phyloP scores from a whole-genome alignment of 2,113 vertebrate genomes.

The Chionomys nivalis region DNA sequence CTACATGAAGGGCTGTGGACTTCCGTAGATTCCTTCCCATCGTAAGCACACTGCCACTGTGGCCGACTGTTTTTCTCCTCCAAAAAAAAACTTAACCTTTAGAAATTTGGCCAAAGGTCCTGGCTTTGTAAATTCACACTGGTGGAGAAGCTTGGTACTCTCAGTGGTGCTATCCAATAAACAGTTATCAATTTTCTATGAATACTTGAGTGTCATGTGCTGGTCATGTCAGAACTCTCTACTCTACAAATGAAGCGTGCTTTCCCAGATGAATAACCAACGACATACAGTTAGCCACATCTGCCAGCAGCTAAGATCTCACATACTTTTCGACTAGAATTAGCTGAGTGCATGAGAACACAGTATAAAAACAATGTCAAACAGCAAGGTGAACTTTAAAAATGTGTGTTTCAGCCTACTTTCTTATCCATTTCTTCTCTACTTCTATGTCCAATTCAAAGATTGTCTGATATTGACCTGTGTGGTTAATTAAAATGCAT shows the following conservation, averaged over 20 bases:
- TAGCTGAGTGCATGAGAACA: not conserved
- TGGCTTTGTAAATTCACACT: not conserved
- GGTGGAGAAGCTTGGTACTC: not conserved
- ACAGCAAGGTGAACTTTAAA: not conserved
- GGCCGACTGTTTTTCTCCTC: not conserved
- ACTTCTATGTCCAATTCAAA: constrained; percentile 21
- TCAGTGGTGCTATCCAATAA: not conserved
- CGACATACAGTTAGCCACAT: not conserved
- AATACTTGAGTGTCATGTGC: not conserved
- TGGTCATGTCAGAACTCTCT: not conserved
- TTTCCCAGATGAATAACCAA: not conserved
- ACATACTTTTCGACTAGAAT: not conserved
- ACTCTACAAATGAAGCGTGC: not conserved
- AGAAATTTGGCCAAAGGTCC: constrained; percentile 35
- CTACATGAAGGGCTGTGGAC: not conserved
- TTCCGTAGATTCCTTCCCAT: not conserved
- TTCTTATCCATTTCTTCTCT: not conserved
- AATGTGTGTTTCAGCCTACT: not conserved
- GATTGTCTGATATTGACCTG: constrained; percentile 1
- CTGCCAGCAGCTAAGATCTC: not conserved
- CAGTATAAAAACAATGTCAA: not conserved
- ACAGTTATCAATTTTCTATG: not conserved
- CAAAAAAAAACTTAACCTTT: not conserved
- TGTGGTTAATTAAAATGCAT: not conserved
- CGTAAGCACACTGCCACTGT: not conserved